A percentile compares a stretch with the other conserved stretches of the same genome.
Conservation (phyloP, 2,113 vertebrate genomes). For the Saguinus imperator region DNA sequence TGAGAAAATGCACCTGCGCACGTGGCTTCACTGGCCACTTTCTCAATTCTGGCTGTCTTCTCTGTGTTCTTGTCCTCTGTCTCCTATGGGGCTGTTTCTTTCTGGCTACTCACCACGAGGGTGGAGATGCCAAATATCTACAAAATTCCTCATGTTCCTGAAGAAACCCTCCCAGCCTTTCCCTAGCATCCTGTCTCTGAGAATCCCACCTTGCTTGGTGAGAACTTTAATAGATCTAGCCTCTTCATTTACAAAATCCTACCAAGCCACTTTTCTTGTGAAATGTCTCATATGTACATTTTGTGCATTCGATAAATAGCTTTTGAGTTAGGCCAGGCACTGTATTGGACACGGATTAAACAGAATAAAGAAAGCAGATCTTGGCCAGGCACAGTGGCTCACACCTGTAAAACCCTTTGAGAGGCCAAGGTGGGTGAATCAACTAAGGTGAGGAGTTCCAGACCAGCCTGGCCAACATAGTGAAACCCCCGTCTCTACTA, state of each 20-base stretch:
- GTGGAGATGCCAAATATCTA: neutral
- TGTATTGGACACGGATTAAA: neutral
- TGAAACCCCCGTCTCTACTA: too few species aligned
- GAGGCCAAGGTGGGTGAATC: too few species aligned
- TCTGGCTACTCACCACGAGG: too few species aligned
- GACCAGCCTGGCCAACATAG: too few species aligned
- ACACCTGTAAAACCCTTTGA: too few species aligned
- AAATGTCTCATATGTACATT: neutral
- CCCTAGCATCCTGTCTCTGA: neutral
- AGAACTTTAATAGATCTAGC: too few species aligned
- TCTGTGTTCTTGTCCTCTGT: rapidly evolving
- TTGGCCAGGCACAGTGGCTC: neutral
- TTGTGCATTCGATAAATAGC: neutral
- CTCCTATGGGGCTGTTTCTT: neutral
- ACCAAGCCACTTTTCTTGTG: neutral
- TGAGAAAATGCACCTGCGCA: neutral
- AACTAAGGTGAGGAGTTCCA: too few species aligned
- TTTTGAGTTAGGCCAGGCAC: neutral
- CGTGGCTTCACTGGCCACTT: neutral
- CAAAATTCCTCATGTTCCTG: rapidly evolving
- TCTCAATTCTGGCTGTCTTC: neutral
- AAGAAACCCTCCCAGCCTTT: neutral
- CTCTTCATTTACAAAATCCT: neutral
- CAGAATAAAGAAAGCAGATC: neutral
- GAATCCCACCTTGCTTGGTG: rapidly evolving